Base-by-base conservation (phyloP, 2,888 invertebrate genomes). In the Ennomos erosarius region DNA sequence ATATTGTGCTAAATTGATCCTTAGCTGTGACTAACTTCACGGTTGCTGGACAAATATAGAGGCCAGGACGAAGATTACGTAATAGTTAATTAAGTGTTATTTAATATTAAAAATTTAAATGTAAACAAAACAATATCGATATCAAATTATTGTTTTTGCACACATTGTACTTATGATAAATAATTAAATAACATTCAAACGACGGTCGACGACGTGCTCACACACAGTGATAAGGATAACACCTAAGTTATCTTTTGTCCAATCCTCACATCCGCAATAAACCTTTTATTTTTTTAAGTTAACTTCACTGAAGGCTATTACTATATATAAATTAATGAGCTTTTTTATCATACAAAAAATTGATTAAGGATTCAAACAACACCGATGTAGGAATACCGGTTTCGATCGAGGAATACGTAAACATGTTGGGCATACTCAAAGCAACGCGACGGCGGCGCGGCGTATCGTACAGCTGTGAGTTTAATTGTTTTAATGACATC, bases 401-500 rank as follows among this genome's bases (percentile, higher is more conserved):
- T 81, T 72, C 53, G 57, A 61, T 57, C 67, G 65, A 64, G 64
- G 69, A 65, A 68, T 72, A 68, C 69, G 67, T 77, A 79, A 79
- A 76, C 72, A 76, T 72, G 39, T 55, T 45, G 37, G 54, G 13
- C n/a, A n/a, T n/a, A n/a, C n/a, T 48, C 12, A 26, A 69, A 65
- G 57, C 57, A 54, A 33, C 45, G 16, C n/a, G n/a, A n/a, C n/a
- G n/a, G n/a, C n/a, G n/a, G n/a, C n/a, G 36, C 40, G 43, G 44
- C 45, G 52, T 26, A 26, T 3, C 1, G 26, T 39, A 54, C 62
- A 37, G 43, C 56, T 37, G 62, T 64, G 66, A 73, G 60, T 68
- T 55, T 64, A 69, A 70, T 70, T 67, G 55, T 71, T 70, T 57
- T 65, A 72, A 74, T 84, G 83, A 82, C 79, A 83, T 84, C 84